Conservation (phyloP, 2,888 invertebrate genomes). For the Urechis unicinctus region DNA sequence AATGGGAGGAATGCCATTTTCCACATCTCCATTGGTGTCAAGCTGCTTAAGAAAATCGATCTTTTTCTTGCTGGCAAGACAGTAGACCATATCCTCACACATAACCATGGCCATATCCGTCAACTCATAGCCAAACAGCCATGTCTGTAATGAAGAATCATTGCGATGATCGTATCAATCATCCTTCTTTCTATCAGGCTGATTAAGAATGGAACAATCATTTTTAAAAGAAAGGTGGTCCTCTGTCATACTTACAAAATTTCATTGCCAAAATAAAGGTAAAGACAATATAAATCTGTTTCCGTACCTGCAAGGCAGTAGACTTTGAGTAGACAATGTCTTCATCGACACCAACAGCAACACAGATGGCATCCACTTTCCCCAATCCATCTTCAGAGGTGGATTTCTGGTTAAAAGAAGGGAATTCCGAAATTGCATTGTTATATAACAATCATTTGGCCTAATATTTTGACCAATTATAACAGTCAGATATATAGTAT, state of each 20-base stretch:
- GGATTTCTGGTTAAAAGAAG: constrained; percentile 39
- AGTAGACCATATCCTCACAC: constrained; percentile 75
- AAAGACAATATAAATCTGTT: too few relatives aligned
- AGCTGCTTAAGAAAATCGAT: constrained; percentile 85
- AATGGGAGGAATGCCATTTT: constrained; percentile 69
- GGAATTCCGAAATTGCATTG: not conserved
- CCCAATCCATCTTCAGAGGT: constrained; percentile 41
- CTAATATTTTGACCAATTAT: not conserved
- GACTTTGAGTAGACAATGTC: constrained; percentile 96
- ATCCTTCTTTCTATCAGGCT: too few relatives aligned
- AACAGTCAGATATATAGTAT: not conserved
- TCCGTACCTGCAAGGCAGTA: constrained; percentile 76
- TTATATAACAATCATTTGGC: not conserved
- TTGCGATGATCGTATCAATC: too few relatives aligned
- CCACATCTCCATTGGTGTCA: constrained; percentile 47
- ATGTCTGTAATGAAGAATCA: constrained; percentile 63
- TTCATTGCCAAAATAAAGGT: too few relatives aligned
- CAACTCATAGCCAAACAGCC: constrained; percentile 95
- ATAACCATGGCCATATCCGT: constrained; percentile 92
- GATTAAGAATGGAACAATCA: too few relatives aligned
- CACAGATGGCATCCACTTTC: constrained; percentile 84
- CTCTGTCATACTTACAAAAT: too few relatives aligned
- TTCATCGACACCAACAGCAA: constrained; percentile 88
- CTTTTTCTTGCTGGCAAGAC: constrained; percentile 95
- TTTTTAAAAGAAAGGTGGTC: too few relatives aligned